These are phyloP conservation scores for Podarcis cretensis DNA, from an alignment of 2,113 vertebrate species.

Conservation along the genomic window DNA sequence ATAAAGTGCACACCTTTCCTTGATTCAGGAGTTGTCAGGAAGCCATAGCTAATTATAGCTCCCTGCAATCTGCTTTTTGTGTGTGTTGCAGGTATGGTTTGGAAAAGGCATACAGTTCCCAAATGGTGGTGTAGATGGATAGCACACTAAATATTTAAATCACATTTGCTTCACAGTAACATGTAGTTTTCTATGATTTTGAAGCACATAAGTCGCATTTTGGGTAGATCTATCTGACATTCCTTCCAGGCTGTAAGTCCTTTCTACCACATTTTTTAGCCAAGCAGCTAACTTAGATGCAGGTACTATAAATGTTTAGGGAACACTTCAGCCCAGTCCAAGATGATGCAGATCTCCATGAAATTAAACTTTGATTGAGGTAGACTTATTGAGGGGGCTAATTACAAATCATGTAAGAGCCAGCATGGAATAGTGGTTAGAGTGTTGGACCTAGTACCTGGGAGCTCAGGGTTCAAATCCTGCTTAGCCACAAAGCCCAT, in stretches of 20 bases:
- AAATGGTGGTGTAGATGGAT: neutral
- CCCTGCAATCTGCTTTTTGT: neutral
- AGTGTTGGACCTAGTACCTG: too few species aligned
- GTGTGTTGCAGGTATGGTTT: neutral
- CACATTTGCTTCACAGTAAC: neutral
- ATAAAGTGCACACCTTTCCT: neutral
- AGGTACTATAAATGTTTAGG: constrained; percentile 49
- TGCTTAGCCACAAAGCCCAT: too few species aligned
- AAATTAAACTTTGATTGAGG: neutral
- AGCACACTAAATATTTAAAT: neutral
- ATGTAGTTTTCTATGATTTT: neutral
- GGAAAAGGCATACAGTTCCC: neutral
- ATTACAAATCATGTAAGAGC: neutral
- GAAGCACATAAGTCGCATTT: constrained; percentile 20
- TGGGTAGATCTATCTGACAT: constrained; percentile 25
- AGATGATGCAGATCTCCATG: neutral
- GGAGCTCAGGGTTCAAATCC: too few species aligned
- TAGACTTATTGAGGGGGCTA: neutral
- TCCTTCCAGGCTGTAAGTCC: constrained; percentile 34
- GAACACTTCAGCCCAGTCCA: constrained; percentile 27
- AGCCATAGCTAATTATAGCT: neutral
- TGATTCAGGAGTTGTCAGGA: neutral
- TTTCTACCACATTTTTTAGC: constrained; percentile 32
- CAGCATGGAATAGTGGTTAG: too few species aligned
- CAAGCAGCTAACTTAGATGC: constrained; percentile 5